These are phyloP conservation scores for Acronicta leporina DNA, from an alignment of 2,888 invertebrate species.

Conservation along the genomic window DNA sequence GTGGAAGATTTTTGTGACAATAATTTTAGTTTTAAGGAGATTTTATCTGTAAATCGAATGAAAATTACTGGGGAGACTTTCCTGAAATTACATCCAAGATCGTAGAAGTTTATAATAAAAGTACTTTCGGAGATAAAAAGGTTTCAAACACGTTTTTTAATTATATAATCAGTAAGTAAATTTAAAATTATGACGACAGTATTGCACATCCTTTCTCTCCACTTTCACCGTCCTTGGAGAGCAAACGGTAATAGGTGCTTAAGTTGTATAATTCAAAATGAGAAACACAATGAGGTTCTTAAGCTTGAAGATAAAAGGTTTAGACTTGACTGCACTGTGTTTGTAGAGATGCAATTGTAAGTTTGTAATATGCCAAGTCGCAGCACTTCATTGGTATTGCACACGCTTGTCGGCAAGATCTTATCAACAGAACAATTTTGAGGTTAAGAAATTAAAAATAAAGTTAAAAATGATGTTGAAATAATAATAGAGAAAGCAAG, in stretches of 20 bases:
- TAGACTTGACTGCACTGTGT: constrained; percentile 34
- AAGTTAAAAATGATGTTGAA: constrained; percentile 36
- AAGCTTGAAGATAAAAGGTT: constrained; percentile 32
- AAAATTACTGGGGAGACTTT: too few species aligned
- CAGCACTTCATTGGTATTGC: constrained; percentile 56
- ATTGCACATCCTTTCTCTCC: constrained; percentile 81
- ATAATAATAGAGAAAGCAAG: constrained; percentile 53
- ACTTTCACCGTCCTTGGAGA: constrained; percentile 86
- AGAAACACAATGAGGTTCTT: constrained; percentile 35
- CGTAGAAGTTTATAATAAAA: too few species aligned
- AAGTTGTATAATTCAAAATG: constrained; percentile 37
- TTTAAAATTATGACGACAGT: constrained; percentile 66
- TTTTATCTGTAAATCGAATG: background rate
- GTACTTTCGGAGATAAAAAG: too few species aligned
- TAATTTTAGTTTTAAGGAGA: too few species aligned
- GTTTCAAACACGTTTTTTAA: background rate
- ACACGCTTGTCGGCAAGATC: constrained; percentile 43
- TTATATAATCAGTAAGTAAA: constrained; percentile 49
- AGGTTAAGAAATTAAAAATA: constrained; percentile 31
- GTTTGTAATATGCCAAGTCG: constrained; percentile 39
- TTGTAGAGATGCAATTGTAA: constrained; percentile 23
- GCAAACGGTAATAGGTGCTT: constrained; percentile 64
- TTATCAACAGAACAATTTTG: constrained; percentile 51
- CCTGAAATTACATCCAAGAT: too few species aligned
- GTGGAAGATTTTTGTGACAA: background rate